Evolutionary conservation across 2,797 vertebrate species (phyloP), one percentile per base, ranked within the genome.

Genomic region (Tokudaia tokunoshimensis): DNA sequence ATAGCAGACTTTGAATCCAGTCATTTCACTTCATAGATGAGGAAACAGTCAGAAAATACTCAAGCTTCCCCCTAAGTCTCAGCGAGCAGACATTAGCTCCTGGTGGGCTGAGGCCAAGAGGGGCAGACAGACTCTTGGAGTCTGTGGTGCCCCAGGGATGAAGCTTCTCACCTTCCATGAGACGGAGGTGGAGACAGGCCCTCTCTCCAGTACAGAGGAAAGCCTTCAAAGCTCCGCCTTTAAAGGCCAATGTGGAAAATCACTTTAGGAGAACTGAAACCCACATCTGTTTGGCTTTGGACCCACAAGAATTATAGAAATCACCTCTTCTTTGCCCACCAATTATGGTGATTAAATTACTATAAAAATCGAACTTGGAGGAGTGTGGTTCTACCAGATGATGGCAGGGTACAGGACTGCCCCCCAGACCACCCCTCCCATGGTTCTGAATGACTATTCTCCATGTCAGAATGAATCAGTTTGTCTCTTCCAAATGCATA

Each of bases 261-360:
- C 95, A 93, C 81, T 89, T 95, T 95, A 88, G 59, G 57, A 95
- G 94, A 97, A 67, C 83, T 50, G 59, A 96, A 97, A 96, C 91
- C 95, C 97, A 97, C 96, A 98, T 97, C 95, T 97, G 95, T 97
- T 97, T 98, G 98, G 96, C 96, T 98, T 95, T 81, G 95, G 94
- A 97, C 87, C 79, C 85, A 90, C 55, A 97, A 96, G 87, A 96
- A 95, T 98, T 96, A 97, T 24, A 96, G 96, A 97, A 97, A 95
- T 97, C 96, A 97, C 95, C 96, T 96, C 93, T 95, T 94, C 95
- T 97, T 96, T 97, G 94, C 89, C 78, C 92, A 95, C 92, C 94
- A 97, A 96, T 97, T 95, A 96, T 81, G 61, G 83, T 88, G 96
- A 97, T 96, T 96, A 97, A 96, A 95, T 98, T 97, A 96, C 96